Evolutionary conservation across 2,113 vertebrate species (phyloP).

Genomic region (Candoia aspera): DNA sequence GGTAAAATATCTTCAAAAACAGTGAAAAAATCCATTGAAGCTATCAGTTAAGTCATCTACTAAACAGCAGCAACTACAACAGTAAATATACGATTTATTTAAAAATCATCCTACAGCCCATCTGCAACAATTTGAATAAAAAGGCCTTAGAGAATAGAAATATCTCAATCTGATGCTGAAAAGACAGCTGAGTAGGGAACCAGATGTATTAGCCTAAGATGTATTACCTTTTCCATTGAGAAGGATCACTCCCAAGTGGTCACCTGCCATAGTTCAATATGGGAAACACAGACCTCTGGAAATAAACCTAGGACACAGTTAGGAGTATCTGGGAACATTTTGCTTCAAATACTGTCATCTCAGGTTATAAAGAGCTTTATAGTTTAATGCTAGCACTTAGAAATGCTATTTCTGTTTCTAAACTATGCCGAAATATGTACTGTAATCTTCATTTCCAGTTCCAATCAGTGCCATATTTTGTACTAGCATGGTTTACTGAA

Average conservation of each 20-base stretch:
- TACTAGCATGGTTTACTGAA: background rate
- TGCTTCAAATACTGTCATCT: background rate
- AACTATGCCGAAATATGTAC: background rate
- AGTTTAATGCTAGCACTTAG: background rate
- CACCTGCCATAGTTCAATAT: background rate
- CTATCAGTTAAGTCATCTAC: background rate
- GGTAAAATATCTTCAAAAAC: background rate
- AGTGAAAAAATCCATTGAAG: background rate
- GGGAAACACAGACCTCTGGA: background rate
- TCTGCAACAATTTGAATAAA: background rate
- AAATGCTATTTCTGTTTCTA: no score
- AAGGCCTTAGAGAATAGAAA: background rate
- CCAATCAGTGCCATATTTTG: background rate
- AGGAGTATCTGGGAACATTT: background rate
- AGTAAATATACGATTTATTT: background rate
- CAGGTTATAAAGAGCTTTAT: background rate
- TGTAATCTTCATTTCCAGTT: background rate
- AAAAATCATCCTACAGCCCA: background rate
- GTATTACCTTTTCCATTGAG: background rate
- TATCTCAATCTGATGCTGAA: background rate
- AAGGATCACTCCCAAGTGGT: background rate
- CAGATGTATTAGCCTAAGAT: background rate
- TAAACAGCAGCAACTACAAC: background rate
- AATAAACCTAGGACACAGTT: background rate
- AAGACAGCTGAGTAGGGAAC: background rate